Conservation (phyloP, 2,888 invertebrate genomes). For the Polyommatus iphigenia region DNA sequence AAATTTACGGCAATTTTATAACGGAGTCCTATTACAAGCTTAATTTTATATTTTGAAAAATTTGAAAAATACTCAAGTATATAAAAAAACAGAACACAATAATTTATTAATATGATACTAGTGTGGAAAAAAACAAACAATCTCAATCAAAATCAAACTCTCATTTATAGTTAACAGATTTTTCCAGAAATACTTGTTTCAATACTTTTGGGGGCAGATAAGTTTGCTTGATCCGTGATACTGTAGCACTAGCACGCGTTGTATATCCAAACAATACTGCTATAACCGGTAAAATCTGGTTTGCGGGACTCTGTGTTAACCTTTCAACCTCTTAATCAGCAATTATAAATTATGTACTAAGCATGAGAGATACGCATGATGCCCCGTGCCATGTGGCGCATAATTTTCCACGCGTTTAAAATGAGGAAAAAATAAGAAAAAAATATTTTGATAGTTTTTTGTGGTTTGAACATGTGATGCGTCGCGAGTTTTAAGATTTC, state of each 20-base stretch:
- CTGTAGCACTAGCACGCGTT: neutral
- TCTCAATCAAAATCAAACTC: neutral
- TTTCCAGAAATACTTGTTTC: neutral
- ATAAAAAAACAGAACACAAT: too few species aligned
- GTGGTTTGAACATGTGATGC: neutral
- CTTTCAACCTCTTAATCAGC: conserved; percentile 18
- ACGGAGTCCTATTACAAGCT: too few species aligned
- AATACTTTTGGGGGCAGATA: conserved; percentile 2
- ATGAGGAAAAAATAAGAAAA: neutral
- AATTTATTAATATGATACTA: neutral
- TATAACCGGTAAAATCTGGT: conserved; percentile 15
- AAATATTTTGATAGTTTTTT: neutral
- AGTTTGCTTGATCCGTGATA: conserved; percentile 12
- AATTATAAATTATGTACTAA: neutral
- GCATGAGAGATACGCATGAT: neutral
- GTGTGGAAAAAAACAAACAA: neutral
- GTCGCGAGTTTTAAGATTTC: neutral
- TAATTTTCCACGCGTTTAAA: neutral
- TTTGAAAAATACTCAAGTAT: too few species aligned
- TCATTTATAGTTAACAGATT: neutral
- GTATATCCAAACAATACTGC: neutral
- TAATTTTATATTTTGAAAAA: too few species aligned
- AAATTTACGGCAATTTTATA: too few species aligned
- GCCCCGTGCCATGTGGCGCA: conserved; percentile 1
- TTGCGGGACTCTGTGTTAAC: conserved; percentile 1